Conservation (phyloP, 1,140 invertebrate genomes). For the Mycetomoellerius zeteki region DNA sequence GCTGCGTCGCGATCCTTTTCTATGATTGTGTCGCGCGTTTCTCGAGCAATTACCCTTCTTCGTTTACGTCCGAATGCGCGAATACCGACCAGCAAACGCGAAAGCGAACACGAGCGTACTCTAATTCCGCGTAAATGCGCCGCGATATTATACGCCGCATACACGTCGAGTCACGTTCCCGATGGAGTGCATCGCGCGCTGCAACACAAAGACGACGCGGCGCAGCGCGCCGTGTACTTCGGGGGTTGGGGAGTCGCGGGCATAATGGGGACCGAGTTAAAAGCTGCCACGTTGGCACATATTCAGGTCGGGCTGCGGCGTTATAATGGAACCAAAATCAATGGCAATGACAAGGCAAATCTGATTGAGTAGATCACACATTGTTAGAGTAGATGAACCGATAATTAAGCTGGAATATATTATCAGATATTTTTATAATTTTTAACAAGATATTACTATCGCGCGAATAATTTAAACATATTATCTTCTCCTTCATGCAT, state of each 20-base stretch:
- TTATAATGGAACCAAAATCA: conserved; percentile 42
- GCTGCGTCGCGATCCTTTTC: conserved; percentile 15
- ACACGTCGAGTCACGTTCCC: conserved; percentile 45
- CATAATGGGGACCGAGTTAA: conserved; percentile 44
- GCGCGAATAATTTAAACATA: neutral
- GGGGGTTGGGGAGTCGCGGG: neutral
- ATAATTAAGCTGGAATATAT: conserved; percentile 37
- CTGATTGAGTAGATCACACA: conserved; percentile 32
- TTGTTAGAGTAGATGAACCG: conserved; percentile 19
- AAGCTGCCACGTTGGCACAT: conserved; percentile 14
- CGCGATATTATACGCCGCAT: conserved; percentile 42
- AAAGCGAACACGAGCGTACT: conserved; percentile 18
- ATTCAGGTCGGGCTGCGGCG: conserved; percentile 31
- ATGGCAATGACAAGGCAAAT: conserved; percentile 37
- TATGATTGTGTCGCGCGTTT: conserved; percentile 26
- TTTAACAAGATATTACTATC: neutral
- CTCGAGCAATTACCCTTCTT: conserved; percentile 53
- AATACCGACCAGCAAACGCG: neutral
- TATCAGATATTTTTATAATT: neutral
- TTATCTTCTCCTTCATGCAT: neutral
- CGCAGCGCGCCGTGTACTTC: conserved; percentile 23
- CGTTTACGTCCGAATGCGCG: conserved; percentile 54
- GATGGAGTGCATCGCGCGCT: conserved; percentile 32
- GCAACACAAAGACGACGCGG: conserved; percentile 10
- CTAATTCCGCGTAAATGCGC: conserved; percentile 56